These are phyloP conservation scores for Hephaestus fuliginosus DNA, from an alignment of 2,797 vertebrate genomes.

Conservation along the genomic window DNA sequence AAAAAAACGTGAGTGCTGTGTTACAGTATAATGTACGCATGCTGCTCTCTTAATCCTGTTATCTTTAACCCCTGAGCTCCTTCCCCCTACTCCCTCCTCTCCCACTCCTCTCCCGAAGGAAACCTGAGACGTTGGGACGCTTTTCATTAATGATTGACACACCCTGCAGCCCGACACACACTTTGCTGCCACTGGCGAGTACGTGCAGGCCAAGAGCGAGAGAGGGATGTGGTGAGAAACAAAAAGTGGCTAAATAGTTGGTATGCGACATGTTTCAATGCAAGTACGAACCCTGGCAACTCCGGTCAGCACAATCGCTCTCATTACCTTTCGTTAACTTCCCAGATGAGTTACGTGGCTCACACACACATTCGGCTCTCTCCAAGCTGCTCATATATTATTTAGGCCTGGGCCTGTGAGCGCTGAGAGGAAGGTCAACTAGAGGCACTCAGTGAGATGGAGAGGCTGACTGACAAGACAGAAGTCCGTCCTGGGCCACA, in stretches of 20 bases:
- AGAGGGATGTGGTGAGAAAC: neutral
- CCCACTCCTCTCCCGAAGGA: slow-evolving; percentile 74
- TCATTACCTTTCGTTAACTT: slow-evolving; percentile 57
- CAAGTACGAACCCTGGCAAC: slow-evolving; percentile 36
- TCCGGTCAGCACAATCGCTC: slow-evolving; percentile 29
- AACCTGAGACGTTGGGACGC: slow-evolving; percentile 78
- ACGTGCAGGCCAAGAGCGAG: neutral
- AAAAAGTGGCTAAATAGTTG: slow-evolving; percentile 1
- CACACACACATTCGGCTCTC: slow-evolving; percentile 51
- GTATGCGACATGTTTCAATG: slow-evolving; percentile 21
- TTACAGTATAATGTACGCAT: slow-evolving; percentile 73
- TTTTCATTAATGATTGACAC: slow-evolving; percentile 88
- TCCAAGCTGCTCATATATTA: slow-evolving; percentile 82
- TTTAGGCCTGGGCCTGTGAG: slow-evolving; percentile 78
- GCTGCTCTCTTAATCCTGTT: slow-evolving; percentile 71
- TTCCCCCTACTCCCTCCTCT: slow-evolving; percentile 64
- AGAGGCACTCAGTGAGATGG: slow-evolving; percentile 75
- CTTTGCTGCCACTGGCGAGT: slow-evolving; percentile 12
- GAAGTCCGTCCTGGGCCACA: slow-evolving; percentile 38
- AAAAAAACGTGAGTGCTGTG: slow-evolving; percentile 64
- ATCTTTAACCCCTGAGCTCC: slow-evolving; percentile 80
- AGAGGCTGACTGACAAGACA: slow-evolving; percentile 69
- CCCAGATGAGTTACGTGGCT: slow-evolving; percentile 51
- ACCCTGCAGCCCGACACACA: slow-evolving; percentile 51
- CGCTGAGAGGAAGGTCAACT: slow-evolving; percentile 81